Percentiles rank a stretch among this genome's conserved stretches.
Conservation (phyloP, 2,888 invertebrate genomes). For the Schrankia costaestrigalis region DNA sequence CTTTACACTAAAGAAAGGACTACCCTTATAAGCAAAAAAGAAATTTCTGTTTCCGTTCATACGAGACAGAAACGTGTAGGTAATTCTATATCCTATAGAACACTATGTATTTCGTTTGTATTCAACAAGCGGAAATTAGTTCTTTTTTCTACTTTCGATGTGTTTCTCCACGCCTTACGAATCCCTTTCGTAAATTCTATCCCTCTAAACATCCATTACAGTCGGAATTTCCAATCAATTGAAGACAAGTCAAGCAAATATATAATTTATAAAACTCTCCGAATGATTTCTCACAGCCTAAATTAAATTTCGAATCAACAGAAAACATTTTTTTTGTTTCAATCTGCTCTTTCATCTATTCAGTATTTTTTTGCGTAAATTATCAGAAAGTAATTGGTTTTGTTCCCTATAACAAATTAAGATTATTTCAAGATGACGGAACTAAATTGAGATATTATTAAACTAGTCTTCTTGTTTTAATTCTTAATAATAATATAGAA, state of each 20-base stretch:
- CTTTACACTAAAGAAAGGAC: too few species aligned
- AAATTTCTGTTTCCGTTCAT: too few species aligned
- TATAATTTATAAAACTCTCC: constrained; percentile 33
- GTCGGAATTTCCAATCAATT: constrained; percentile 48
- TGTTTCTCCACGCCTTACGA: constrained; percentile 32
- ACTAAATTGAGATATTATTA: too few species aligned
- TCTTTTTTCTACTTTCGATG: constrained; percentile 35
- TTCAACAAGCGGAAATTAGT: constrained; percentile 31
- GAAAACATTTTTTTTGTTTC: constrained; percentile 1
- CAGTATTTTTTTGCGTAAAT: too few species aligned
- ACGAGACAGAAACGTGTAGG: too few species aligned
- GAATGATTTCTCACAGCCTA: constrained; percentile 17
- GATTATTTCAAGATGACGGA: too few species aligned
- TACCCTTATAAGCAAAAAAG: too few species aligned
- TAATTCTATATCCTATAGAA: too few species aligned
- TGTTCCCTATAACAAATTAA: too few species aligned
- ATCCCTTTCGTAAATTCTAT: constrained; percentile 28
- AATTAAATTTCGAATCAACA: constrained; percentile 7
- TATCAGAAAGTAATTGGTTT: too few species aligned
- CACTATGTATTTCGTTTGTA: constrained; percentile 17
- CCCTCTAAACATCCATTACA: constrained; percentile 39
- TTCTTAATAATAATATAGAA: too few species aligned
- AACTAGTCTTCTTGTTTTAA: too few species aligned
- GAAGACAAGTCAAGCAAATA: constrained; percentile 42
- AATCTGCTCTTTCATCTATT: background rate